Evolutionary conservation across 1,140 invertebrate genomes (phyloP).

Genomic region (Plodia interpunctella): DNA sequence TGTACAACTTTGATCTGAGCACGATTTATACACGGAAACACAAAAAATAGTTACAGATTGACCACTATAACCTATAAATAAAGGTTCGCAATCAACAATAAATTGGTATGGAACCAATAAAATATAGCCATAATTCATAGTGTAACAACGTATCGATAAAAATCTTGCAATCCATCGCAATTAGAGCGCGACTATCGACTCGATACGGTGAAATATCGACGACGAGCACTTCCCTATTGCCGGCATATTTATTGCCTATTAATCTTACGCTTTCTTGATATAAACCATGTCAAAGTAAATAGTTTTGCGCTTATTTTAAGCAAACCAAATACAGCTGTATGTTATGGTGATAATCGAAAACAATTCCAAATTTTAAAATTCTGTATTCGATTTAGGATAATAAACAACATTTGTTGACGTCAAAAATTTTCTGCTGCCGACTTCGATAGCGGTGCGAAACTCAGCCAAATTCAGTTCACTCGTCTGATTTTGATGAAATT

Average conservation of each 20-base stretch:
- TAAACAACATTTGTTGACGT: too few relatives aligned
- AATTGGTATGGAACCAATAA: neutral
- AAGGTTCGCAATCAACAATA: neutral
- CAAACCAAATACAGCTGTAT: neutral
- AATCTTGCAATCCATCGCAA: constrained; percentile 8
- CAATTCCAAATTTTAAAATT: too few relatives aligned
- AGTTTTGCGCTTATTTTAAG: neutral
- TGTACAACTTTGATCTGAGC: too few relatives aligned
- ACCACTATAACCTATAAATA: too few relatives aligned
- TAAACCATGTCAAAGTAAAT: constrained; percentile 9
- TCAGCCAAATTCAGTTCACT: too few relatives aligned
- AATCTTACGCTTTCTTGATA: constrained; percentile 25
- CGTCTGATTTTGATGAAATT: too few relatives aligned
- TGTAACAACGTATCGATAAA: constrained; percentile 10
- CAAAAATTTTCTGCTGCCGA: too few relatives aligned
- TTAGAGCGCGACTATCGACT: constrained; percentile 13
- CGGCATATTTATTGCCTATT: constrained; percentile 28
- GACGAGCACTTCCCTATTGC: constrained; percentile 21
- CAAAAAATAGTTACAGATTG: too few relatives aligned
- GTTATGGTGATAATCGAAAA: too few relatives aligned
- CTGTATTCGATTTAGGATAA: too few relatives aligned
- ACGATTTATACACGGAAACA: too few relatives aligned
- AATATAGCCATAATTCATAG: neutral
- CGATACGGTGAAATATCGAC: constrained; percentile 28
- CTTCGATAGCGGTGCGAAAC: too few relatives aligned